These are phyloP conservation scores for Petroica traversi DNA, from an alignment of 2,113 vertebrate species.

Conservation along the genomic window DNA sequence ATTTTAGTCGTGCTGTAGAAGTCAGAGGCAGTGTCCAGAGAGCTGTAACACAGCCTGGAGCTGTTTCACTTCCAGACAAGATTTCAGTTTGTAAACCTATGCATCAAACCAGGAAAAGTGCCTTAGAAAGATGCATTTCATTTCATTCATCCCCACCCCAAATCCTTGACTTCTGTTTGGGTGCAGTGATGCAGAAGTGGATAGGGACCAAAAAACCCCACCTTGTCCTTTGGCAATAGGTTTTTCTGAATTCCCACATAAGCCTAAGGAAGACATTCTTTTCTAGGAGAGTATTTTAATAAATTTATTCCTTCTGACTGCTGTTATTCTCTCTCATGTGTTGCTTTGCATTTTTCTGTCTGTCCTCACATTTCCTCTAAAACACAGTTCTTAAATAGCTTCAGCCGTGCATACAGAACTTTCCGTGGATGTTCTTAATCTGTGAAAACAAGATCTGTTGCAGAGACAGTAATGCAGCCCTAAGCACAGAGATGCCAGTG, in stretches of 20 bases:
- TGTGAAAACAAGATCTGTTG: slow-evolving; percentile 9
- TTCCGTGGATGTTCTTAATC: slow-evolving; percentile 27
- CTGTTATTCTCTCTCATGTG: not conserved
- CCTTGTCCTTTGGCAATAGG: not conserved
- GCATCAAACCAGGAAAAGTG: not conserved
- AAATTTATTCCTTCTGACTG: not conserved
- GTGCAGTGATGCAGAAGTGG: not conserved
- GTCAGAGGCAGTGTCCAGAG: not conserved
- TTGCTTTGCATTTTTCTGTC: not conserved
- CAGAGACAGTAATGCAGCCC: slow-evolving; percentile 5
- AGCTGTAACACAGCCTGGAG: not conserved
- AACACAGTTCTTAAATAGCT: not conserved
- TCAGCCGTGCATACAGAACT: not conserved
- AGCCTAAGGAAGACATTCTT: not conserved
- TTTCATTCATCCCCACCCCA: not conserved
- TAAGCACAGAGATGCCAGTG: not conserved
- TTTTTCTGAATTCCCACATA: not conserved
- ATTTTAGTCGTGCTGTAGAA: not conserved
- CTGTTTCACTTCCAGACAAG: not conserved
- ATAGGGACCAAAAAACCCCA: not conserved
- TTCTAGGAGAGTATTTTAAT: not conserved
- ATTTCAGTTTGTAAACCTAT: not conserved
- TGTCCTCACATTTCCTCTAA: not conserved
- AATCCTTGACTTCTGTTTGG: not conserved
- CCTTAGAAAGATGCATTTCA: not conserved